These are phyloP conservation scores for Cylloceria caligata DNA, from an alignment of 2,888 invertebrate species.

Conservation along the genomic window DNA sequence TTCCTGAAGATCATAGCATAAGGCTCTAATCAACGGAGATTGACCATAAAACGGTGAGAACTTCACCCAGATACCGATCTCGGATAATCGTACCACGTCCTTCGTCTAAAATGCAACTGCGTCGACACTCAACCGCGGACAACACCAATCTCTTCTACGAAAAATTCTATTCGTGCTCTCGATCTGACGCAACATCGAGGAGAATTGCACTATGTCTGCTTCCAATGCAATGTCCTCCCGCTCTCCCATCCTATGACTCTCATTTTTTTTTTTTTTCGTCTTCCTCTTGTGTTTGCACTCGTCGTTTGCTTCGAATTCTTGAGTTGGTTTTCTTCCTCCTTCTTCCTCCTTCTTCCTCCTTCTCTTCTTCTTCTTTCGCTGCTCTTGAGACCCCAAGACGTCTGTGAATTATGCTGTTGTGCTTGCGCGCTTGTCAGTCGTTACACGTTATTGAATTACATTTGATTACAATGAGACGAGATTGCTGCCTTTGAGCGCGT, in stretches of 20 bases:
- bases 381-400: constrained; percentile 46
- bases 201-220: constrained; percentile 45
- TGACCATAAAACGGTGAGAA: constrained; percentile 5
- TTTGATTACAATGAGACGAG: constrained; percentile 76
- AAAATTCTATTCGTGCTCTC: constrained; percentile 36
- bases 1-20: background rate
- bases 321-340: background rate
- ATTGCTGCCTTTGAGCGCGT: constrained; percentile 70
- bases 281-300: constrained; percentile 20
- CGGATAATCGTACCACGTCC: constrained; percentile 12
- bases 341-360: constrained; percentile 30
- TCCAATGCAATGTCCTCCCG: constrained; percentile 25
- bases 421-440: constrained; percentile 56
- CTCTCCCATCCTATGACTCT: constrained; percentile 9
- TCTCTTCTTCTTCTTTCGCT: constrained; percentile 20
- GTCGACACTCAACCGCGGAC: constrained; percentile 15
- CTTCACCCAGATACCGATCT: constrained; percentile 21
- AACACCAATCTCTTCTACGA: constrained; percentile 48
- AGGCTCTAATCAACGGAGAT: background rate
- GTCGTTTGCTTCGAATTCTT: background rate
- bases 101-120: background rate
- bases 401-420: constrained; percentile 74
- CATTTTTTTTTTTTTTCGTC: constrained; percentile 25
- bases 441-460: constrained; percentile 78
- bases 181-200: constrained; percentile 57